These are phyloP conservation scores for Tetranychus truncatus DNA, from an alignment of 2,888 invertebrate genomes.

Conservation along the genomic window DNA sequence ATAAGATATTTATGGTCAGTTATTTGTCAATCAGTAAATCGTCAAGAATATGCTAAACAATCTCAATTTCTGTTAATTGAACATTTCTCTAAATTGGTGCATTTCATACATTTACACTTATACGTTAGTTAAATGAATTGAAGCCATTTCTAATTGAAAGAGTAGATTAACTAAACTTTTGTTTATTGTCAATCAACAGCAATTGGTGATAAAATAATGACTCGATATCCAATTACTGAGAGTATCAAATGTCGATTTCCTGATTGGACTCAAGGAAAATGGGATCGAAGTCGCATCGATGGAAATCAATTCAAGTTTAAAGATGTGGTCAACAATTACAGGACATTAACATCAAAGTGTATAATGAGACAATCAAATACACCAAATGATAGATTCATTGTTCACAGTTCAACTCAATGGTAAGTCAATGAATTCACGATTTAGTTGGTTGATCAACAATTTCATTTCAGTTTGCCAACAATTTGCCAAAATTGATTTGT, in stretches of 20 bases:
- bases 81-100: too few relatives aligned
- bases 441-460: not conserved
- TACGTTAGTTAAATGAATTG: not conserved
- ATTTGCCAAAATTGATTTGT: too few relatives aligned
- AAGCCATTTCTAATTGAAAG: not conserved
- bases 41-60: too few relatives aligned
- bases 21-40: too few relatives aligned
- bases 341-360: slow-evolving; percentile 40
- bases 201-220: slow-evolving; percentile 24
- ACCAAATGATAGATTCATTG: slow-evolving; percentile 36
- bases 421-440: slow-evolving; percentile 29
- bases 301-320: slow-evolving; percentile 37
- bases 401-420: slow-evolving; percentile 42
- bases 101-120: too few relatives aligned
- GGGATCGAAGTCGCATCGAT: slow-evolving; percentile 41
- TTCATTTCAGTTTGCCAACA: too few relatives aligned
- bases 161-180: not conserved
- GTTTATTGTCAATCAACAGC: not conserved
- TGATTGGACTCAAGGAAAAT: slow-evolving; percentile 44
- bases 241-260: slow-evolving; percentile 38
- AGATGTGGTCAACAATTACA: slow-evolving; percentile 38
- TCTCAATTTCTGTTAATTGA: too few relatives aligned
- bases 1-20: not conserved
- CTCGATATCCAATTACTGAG: slow-evolving; percentile 23
- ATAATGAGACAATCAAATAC: slow-evolving; percentile 31